These are phyloP conservation scores for Hemaris fuciformis DNA, from an alignment of 2,888 invertebrate genomes.

Conservation along the genomic window DNA sequence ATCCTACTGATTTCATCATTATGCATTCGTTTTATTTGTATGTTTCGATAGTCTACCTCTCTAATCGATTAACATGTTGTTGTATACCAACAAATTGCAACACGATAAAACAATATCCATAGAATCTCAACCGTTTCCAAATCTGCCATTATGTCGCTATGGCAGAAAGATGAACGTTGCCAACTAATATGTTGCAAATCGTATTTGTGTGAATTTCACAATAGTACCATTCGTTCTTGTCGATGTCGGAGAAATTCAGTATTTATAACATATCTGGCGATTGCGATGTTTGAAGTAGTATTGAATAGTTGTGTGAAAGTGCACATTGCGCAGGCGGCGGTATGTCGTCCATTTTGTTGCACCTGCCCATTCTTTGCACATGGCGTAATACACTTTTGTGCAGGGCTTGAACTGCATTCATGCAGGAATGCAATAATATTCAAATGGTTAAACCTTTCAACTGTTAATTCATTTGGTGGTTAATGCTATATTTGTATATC, in stretches of 20 bases:
- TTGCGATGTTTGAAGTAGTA: constrained; percentile 14
- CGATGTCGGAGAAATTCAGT: constrained; percentile 46
- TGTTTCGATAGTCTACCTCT: no score
- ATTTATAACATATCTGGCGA: constrained; percentile 35
- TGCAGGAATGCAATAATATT: constrained; percentile 26
- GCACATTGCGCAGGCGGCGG: constrained; percentile 62
- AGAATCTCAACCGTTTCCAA: constrained; percentile 11
- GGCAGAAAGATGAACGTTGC: constrained; percentile 41
- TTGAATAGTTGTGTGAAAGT: constrained; percentile 48
- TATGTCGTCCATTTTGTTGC: constrained; percentile 42
- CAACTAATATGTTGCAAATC: constrained; percentile 25
- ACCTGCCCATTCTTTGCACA: constrained; percentile 71
- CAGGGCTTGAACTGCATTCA: constrained; percentile 59
- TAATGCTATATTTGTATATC: neutral
- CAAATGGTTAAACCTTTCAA: neutral
- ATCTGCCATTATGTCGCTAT: constrained; percentile 33
- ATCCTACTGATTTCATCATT: no score
- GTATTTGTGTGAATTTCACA: constrained; percentile 46
- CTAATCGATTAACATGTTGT: neutral
- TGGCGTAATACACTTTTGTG: constrained; percentile 68
- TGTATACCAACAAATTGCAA: neutral
- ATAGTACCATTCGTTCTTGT: constrained; percentile 27
- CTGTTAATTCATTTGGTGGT: neutral
- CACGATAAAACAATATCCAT: constrained; percentile 6
- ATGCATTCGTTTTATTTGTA: no score